Percentiles rank a stretch among this genome's conserved stretches.
Evolutionary conservation across 1,140 invertebrate species (phyloP).

Genomic region (Helicorthomorpha holstii): DNA sequence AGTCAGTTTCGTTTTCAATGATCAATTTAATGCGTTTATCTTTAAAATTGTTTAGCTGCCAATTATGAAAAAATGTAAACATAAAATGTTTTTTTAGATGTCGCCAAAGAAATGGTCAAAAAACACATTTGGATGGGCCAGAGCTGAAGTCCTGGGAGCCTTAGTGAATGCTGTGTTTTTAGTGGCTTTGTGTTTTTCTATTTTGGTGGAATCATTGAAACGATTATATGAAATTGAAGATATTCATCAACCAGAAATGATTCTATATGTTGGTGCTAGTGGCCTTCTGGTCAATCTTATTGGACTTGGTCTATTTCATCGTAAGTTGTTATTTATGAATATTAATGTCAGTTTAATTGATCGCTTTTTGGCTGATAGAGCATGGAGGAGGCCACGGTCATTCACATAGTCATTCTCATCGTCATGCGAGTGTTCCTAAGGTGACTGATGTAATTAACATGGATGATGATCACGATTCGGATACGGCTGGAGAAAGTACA

Average conservation of each 20-base stretch:
- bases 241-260: constrained; percentile 58
- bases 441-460: constrained; percentile 1
- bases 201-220: constrained; percentile 75
- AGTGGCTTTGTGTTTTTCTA: constrained; percentile 82
- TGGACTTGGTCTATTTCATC: constrained; percentile 63
- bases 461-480: constrained; percentile 3
- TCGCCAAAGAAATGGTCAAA: constrained; percentile 89
- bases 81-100: too few relatives aligned
- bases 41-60: constrained; percentile 3
- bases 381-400: constrained; percentile 16
- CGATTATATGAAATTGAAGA: constrained; percentile 65
- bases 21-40: too few relatives aligned
- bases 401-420: constrained; percentile 11
- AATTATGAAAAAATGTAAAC: too few relatives aligned
- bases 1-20: too few relatives aligned
- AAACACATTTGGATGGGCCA: constrained; percentile 86
- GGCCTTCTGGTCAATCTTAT: constrained; percentile 68
- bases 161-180: constrained; percentile 82
- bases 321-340: constrained; percentile 31
- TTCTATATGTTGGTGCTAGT: constrained; percentile 56
- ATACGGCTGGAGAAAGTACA: neutral
- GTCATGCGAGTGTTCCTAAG: neutral
- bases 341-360: constrained; percentile 5
- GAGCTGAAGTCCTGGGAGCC: constrained; percentile 84
- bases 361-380: constrained; percentile 32